These are phyloP conservation scores for Tuberolachnus salignus DNA, from an alignment of 2,888 invertebrate genomes.

Conservation along the genomic window DNA sequence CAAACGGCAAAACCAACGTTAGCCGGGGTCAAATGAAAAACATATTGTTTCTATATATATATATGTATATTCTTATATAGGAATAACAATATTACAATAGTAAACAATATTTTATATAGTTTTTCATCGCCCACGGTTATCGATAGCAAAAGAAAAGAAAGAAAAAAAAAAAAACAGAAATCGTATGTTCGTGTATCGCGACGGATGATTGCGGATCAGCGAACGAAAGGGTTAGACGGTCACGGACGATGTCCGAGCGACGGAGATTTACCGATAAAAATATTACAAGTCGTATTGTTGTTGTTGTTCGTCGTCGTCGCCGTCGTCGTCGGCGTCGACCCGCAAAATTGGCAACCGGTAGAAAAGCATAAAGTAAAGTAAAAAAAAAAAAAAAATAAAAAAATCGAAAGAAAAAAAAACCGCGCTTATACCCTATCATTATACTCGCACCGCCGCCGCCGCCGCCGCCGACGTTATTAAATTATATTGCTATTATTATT, in stretches of 20 bases:
- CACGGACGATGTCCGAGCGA: neutral
- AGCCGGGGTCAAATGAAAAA: no score
- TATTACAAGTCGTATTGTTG: neutral
- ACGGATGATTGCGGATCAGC: no score
- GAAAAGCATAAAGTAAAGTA: neutral
- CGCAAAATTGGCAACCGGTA: conserved; percentile 22
- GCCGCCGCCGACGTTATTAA: conserved; percentile 28
- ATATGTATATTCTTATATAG: no score
- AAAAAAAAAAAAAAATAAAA: neutral
- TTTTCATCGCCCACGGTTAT: no score
- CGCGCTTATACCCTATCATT: conserved; percentile 34
- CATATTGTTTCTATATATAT: no score
- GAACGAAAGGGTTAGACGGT: neutral
- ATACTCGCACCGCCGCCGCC: conserved; percentile 3
- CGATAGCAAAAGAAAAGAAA: no score
- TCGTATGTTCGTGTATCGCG: neutral
- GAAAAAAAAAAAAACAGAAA: neutral
- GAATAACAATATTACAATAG: no score
- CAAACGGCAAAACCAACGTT: no score
- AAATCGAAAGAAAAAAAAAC: neutral
- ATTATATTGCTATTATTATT: conserved; percentile 20
- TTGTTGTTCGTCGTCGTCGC: neutral
- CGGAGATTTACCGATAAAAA: no score
- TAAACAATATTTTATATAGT: no score
- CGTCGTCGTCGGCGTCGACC: conserved; percentile 7